Evolutionary conservation across 1,140 invertebrate species (phyloP).

Genomic region (Mya arenaria): DNA sequence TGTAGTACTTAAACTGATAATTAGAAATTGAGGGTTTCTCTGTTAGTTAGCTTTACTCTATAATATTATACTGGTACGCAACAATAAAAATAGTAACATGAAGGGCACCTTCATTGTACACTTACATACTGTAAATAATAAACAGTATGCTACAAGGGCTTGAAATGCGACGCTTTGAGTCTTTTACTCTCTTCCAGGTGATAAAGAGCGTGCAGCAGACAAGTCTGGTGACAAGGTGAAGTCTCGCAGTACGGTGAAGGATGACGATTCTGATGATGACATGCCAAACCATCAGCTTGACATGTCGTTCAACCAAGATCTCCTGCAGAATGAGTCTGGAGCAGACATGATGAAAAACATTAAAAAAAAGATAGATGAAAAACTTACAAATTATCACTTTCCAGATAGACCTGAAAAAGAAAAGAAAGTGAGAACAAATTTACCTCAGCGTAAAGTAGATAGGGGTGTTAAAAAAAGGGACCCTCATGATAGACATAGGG

Average conservation of each 20-base stretch:
- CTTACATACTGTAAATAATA: too few relatives aligned
- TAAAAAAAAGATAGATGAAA: constrained; percentile 52
- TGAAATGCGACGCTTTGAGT: too few relatives aligned
- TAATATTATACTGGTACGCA: too few relatives aligned
- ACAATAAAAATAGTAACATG: too few relatives aligned
- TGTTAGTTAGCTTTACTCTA: too few relatives aligned
- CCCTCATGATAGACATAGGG: background rate
- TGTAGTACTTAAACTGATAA: too few relatives aligned
- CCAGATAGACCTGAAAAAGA: constrained; percentile 17
- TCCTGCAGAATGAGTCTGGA: constrained; percentile 10
- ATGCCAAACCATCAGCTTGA: background rate
- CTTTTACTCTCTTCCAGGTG: constrained; percentile 26
- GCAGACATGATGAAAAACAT: constrained; percentile 29
- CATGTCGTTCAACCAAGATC: constrained; percentile 22
- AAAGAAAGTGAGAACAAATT: constrained; percentile 7
- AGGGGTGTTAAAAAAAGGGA: background rate
- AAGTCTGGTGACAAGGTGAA: constrained; percentile 36
- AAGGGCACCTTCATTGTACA: too few relatives aligned
- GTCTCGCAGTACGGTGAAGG: constrained; percentile 38
- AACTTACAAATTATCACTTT: constrained; percentile 43
- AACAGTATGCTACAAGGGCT: too few relatives aligned
- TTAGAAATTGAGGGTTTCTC: too few relatives aligned
- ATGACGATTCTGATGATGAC: constrained; percentile 35
- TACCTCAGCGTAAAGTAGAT: background rate
- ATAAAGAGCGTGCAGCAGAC: constrained; percentile 19